These are phyloP conservation scores for Prochilodus magdalenae DNA, from an alignment of 2,113 vertebrate genomes.

Conservation along the genomic window DNA sequence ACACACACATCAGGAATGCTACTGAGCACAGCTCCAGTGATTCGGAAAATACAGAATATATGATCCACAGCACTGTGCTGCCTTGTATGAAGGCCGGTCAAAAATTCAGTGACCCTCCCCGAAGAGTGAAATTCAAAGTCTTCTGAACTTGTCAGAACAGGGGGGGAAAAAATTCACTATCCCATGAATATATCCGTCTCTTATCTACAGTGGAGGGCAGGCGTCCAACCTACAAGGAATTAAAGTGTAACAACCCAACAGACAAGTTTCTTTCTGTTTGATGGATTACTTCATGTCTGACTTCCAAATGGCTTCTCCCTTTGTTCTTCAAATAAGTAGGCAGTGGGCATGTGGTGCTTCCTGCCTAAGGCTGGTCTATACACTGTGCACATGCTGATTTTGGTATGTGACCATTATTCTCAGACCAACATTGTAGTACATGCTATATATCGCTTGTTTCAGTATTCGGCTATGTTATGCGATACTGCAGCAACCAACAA, in stretches of 20 bases:
- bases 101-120: constrained; percentile 32
- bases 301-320: background rate
- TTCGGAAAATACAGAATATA: constrained; percentile 46
- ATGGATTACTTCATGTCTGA: background rate
- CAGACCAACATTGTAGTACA: too few species aligned
- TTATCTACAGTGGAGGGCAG: background rate
- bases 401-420: too few species aligned
- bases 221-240: background rate
- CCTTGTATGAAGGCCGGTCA: constrained; percentile 31
- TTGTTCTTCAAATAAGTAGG: background rate
- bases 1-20: constrained; percentile 46
- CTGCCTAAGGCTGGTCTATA: too few species aligned
- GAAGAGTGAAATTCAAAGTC: constrained; percentile 12
- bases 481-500: too few species aligned
- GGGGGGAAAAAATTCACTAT: constrained; percentile 9
- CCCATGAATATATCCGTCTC: constrained; percentile 17
- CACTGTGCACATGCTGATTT: too few species aligned
- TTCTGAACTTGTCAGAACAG: constrained; percentile 11
- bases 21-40: constrained; percentile 37
- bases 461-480: too few species aligned
- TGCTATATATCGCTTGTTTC: background rate
- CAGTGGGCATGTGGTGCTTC: background rate
- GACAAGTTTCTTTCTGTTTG: background rate
- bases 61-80: constrained; percentile 19
- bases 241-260: background rate